phyloP scores from a whole-genome alignment of 2,113 vertebrate genomes.

The Chelonoidis abingdonii region DNA sequence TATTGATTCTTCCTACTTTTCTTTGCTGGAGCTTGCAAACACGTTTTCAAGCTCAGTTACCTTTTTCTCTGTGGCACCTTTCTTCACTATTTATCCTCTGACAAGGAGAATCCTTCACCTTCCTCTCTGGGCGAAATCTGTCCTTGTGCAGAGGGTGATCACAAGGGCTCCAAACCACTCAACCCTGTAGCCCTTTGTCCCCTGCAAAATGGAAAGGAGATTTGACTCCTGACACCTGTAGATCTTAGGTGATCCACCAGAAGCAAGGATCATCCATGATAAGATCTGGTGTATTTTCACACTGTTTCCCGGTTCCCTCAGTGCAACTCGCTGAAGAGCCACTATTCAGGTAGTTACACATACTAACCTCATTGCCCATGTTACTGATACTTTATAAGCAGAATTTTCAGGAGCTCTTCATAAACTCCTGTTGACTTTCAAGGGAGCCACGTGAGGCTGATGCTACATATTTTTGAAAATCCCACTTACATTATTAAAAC shows the following conservation, averaged over 20 bases:
- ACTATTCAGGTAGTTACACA: not conserved
- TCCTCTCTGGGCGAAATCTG: not conserved
- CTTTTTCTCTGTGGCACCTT: not conserved
- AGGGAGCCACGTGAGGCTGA: not conserved
- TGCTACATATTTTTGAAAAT: not conserved
- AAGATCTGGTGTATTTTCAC: not conserved
- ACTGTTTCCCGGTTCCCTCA: not conserved
- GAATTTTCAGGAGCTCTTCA: not conserved
- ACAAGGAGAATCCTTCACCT: not conserved
- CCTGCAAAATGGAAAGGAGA: not conserved
- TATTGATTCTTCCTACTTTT: not conserved
- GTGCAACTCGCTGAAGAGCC: not conserved
- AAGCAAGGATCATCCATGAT: no score
- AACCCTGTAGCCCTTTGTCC: not conserved
- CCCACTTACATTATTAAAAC: not conserved
- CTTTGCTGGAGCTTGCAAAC: not conserved
- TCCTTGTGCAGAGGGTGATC: not conserved
- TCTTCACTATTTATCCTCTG: not conserved
- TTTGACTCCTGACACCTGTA: not conserved
- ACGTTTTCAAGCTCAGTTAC: not conserved
- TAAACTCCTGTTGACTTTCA: not conserved
- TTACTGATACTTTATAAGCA: not conserved
- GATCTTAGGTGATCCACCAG: not conserved
- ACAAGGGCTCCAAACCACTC: not conserved
- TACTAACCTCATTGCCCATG: not conserved